Conservation (phyloP, 2,113 vertebrate species). For the Zapornia atra region DNA sequence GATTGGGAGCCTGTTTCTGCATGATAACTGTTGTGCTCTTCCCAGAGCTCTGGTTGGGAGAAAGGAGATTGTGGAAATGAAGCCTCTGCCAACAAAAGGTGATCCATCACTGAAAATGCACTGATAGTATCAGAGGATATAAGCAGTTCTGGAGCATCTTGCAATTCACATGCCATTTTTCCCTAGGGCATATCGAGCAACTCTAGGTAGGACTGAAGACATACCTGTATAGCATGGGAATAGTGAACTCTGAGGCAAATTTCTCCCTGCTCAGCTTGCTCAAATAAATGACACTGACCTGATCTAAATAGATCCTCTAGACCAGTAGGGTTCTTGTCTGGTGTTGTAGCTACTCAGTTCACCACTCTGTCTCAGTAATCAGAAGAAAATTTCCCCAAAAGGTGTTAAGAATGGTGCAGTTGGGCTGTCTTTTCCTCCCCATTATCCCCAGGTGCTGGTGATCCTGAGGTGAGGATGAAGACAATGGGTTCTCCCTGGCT, state of each 20-base stretch:
- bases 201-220: not conserved
- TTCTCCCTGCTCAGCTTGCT: not conserved
- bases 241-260: not conserved
- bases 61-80: not conserved
- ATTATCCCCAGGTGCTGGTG: not conserved
- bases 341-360: not conserved
- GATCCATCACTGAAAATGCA: not conserved
- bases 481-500: not conserved
- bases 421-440: not conserved
- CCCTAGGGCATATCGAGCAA: not conserved
- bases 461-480: fast-evolving
- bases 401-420: not conserved
- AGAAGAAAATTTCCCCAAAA: not conserved
- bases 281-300: not conserved
- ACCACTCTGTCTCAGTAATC: not conserved
- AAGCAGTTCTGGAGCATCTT: not conserved
- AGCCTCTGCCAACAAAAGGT: not conserved
- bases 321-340: not conserved
- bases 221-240: not conserved
- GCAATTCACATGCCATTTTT: not conserved
- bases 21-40: not conserved
- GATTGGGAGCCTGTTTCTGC: not conserved
- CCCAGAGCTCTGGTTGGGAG: not conserved
- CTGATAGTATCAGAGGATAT: not conserved
- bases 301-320: not conserved